phyloP scores from a whole-genome alignment of 2,797 vertebrate genomes.

The Lates japonicus region DNA sequence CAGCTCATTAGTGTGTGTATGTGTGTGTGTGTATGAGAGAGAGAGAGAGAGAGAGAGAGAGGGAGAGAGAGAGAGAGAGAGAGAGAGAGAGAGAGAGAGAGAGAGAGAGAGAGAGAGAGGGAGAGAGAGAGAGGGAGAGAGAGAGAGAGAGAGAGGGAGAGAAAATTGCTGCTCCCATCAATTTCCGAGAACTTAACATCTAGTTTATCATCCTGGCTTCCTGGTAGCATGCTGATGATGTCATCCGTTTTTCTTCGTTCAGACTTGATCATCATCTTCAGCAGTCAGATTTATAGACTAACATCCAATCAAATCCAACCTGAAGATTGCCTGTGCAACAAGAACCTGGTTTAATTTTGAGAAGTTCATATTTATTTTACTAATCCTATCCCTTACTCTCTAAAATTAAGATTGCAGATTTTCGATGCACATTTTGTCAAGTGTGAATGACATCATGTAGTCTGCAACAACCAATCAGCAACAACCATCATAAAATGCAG shows the following conservation, averaged over 20 bases:
- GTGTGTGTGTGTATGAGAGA: slow-evolving; percentile 8
- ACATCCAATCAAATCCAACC: neutral
- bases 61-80: neutral
- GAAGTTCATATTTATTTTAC: neutral
- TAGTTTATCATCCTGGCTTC: slow-evolving; percentile 56
- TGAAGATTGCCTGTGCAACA: neutral
- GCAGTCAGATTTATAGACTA: neutral
- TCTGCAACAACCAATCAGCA: neutral
- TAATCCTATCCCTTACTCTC: neutral
- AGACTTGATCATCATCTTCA: slow-evolving; percentile 3
- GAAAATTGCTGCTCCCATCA: slow-evolving; percentile 33
- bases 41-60: slow-evolving; percentile 1
- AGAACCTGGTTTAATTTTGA: neutral
- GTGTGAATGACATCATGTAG: too few species aligned
- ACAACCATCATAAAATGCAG: neutral
- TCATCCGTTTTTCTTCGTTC: neutral
- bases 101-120: neutral
- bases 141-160: neutral
- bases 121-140: slow-evolving; percentile 1
- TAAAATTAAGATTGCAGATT: neutral
- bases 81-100: neutral
- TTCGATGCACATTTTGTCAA: neutral
- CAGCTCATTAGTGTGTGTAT: slow-evolving; percentile 31
- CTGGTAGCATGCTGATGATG: slow-evolving; percentile 59
- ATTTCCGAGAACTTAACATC: slow-evolving; percentile 53